Percentiles rank a stretch among this genome's conserved stretches.
phyloP scores from a whole-genome alignment of 2,113 vertebrate species.

The Eleginops maclovinus region DNA sequence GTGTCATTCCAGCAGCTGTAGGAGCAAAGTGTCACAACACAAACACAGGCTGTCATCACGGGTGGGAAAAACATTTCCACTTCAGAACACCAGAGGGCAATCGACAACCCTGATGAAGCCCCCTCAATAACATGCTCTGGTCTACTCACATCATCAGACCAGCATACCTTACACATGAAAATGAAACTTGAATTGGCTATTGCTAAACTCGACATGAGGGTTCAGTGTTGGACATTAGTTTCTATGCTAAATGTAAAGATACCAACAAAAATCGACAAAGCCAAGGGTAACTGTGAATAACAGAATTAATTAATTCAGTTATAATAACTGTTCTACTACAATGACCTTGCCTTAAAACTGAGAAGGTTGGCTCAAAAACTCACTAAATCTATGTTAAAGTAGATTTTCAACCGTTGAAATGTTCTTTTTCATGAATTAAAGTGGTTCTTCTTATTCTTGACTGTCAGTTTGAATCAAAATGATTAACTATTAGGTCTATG shows the following conservation, averaged over 20 bases:
- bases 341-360: background rate
- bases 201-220: background rate
- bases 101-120: constrained; percentile 34
- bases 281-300: background rate
- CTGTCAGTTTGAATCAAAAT: background rate
- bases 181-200: background rate
- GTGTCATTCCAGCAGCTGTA: constrained; percentile 52
- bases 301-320: too few species aligned
- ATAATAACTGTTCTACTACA: background rate
- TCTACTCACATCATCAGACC: background rate
- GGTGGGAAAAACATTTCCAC: constrained; percentile 54
- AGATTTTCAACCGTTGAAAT: background rate
- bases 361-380: background rate
- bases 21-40: constrained; percentile 72
- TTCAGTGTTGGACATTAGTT: background rate
- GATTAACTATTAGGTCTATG: background rate
- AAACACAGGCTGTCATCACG: constrained; percentile 41
- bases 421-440: background rate
- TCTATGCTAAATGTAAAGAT: background rate
- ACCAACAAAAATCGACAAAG: background rate
- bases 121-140: background rate
- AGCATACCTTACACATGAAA: background rate
- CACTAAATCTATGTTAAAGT: background rate
- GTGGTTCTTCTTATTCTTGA: background rate
- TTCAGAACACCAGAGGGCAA: constrained; percentile 54